phyloP scores from a whole-genome alignment of 2,888 invertebrate genomes.

The Trimorus sp. region DNA sequence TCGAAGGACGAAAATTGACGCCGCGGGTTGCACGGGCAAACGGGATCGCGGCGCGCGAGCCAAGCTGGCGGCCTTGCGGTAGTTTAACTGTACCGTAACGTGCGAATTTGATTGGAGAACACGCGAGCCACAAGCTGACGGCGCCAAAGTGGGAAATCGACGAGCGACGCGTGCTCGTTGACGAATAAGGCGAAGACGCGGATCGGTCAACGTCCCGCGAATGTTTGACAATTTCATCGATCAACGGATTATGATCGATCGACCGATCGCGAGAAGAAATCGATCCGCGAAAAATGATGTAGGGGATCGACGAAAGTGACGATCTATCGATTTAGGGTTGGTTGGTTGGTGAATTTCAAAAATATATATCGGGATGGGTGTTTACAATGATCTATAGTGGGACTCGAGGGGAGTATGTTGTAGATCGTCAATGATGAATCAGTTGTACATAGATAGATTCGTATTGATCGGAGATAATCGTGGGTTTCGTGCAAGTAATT shows the following conservation, averaged over 20 bases:
- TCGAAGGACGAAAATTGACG: slow-evolving; percentile 59
- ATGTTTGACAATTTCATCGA: slow-evolving; percentile 56
- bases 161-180: slow-evolving; percentile 47
- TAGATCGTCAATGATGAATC: no score
- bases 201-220: slow-evolving; percentile 56
- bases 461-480: no score
- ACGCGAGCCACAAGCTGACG: slow-evolving; percentile 60
- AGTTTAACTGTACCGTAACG: slow-evolving; percentile 79
- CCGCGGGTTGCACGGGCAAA: slow-evolving; percentile 30
- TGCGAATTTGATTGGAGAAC: slow-evolving; percentile 76
- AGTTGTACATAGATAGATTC: no score
- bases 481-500: no score
- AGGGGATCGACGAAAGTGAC: no score
- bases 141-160: slow-evolving; percentile 59
- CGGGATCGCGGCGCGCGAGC: slow-evolving; percentile 49
- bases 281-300: no score
- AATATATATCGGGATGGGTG: no score
- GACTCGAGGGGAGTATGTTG: no score
- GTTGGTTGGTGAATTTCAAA: no score
- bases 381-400: no score
- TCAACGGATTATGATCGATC: slow-evolving; percentile 6
- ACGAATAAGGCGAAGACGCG: slow-evolving; percentile 59
- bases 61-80: slow-evolving; percentile 75
- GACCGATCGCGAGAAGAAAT: no score
- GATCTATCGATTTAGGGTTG: no score